A percentile compares a stretch with the other conserved stretches of the same genome.
phyloP scores from a whole-genome alignment of 1,140 invertebrate species.

The Lysiphlebus fabarum region DNA sequence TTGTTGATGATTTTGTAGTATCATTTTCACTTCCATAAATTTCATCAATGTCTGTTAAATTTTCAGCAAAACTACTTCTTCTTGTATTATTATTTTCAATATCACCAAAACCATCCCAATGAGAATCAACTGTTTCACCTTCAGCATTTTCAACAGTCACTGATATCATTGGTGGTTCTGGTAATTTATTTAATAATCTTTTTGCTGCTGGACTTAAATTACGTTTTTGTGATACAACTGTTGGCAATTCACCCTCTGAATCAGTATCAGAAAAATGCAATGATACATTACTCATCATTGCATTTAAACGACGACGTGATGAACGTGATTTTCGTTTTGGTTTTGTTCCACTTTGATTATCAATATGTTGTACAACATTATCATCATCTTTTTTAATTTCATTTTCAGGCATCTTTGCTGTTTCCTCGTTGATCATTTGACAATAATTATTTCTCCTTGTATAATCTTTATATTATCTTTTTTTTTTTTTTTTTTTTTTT shows the following conservation, averaged over 20 bases:
- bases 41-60: conserved; percentile 49
- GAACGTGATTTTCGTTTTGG: conserved; percentile 46
- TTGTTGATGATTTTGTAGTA: conserved; percentile 20
- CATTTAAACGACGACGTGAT: conserved; percentile 43
- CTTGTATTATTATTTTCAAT: conserved; percentile 26
- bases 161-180: conserved; percentile 39
- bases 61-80: conserved; percentile 39
- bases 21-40: conserved; percentile 46
- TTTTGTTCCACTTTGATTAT: conserved; percentile 31
- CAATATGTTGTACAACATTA: neutral
- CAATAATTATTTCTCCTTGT: too few relatives aligned
- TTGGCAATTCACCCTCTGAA: conserved; percentile 48
- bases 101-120: conserved; percentile 29
- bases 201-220: conserved; percentile 21
- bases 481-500: too few relatives aligned
- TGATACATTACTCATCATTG: conserved; percentile 49
- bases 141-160: conserved; percentile 38
- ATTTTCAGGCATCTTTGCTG: too few relatives aligned
- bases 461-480: too few relatives aligned
- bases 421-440: too few relatives aligned
- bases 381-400: too few relatives aligned
- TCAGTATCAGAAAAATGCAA: conserved; percentile 53
- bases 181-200: neutral
- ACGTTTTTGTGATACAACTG: conserved; percentile 26
- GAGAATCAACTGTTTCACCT: conserved; percentile 14